A percentile compares a stretch with the other conserved stretches of the same genome.
Evolutionary conservation across 2,797 vertebrate species (phyloP).

Genomic region (Paedocypris micromegethes): DNA sequence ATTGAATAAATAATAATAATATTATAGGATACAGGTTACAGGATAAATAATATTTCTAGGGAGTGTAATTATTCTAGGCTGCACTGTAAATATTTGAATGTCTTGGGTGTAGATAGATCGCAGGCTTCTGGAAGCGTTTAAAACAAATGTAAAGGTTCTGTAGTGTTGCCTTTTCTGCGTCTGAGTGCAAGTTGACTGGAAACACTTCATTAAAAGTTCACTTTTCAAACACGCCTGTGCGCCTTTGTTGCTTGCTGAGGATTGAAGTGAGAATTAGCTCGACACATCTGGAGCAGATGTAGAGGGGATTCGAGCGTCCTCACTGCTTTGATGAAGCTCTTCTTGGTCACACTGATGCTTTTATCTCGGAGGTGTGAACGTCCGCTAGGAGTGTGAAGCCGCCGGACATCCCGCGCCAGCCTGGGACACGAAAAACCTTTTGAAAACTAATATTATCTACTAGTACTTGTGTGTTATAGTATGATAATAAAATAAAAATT

Average conservation of each 20-base stretch:
- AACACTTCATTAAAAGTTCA: conserved; percentile 8
- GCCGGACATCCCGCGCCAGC: conserved; percentile 34
- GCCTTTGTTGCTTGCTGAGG: not conserved
- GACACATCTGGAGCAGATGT: not conserved
- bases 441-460: no score
- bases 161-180: no score
- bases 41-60: conserved; percentile 33
- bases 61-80: conserved; percentile 33
- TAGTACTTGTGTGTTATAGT: no score
- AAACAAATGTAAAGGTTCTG: conserved; percentile 2
- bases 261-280: not conserved
- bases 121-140: conserved; percentile 12
- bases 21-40: no score
- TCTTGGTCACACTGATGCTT: conserved; percentile 44
- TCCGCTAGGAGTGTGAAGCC: conserved; percentile 47
- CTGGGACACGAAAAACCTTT: no score
- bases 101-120: conserved; percentile 53
- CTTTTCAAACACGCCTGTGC: not conserved
- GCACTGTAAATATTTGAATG: conserved; percentile 68
- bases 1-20: no score
- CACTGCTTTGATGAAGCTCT: conserved; percentile 25
- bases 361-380: conserved; percentile 63
- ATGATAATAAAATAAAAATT: no score
- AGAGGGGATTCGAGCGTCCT: not conserved
- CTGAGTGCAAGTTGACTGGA: no score